These are phyloP conservation scores for Cantharis flavilabris DNA, from an alignment of 2,888 invertebrate genomes.

Conservation along the genomic window DNA sequence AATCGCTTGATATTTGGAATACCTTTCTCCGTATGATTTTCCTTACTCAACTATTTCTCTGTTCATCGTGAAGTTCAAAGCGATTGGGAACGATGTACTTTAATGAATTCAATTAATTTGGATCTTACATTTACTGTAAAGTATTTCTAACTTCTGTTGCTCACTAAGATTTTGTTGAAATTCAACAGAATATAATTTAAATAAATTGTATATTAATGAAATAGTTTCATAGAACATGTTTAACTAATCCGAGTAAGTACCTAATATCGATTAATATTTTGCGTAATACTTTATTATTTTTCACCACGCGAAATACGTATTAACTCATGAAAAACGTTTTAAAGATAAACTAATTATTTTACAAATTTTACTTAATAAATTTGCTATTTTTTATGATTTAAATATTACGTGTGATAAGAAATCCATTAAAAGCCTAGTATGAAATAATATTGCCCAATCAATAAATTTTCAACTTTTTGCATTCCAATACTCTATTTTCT, in stretches of 20 bases:
- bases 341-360: not conserved
- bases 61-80: not conserved
- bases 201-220: not conserved
- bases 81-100: not conserved
- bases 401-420: not conserved
- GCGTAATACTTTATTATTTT: not conserved
- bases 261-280: not conserved
- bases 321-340: not conserved
- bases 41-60: constrained; percentile 1
- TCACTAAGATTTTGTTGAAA: not conserved
- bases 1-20: not conserved
- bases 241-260: not conserved
- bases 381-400: not conserved
- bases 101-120: constrained; percentile 4
- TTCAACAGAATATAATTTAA: not conserved
- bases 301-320: not conserved
- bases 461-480: not conserved
- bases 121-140: not conserved
- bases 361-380: not conserved
- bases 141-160: constrained; percentile 1
- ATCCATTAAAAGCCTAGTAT: not conserved
- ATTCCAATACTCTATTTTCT: not conserved
- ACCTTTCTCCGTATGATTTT: not conserved
- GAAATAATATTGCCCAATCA: not conserved
- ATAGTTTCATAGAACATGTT: not conserved